Evolutionary conservation across 1,140 invertebrate genomes (phyloP), one percentile per base, ranked within the genome.

Genomic region (Cataglyphis hispanica): DNA sequence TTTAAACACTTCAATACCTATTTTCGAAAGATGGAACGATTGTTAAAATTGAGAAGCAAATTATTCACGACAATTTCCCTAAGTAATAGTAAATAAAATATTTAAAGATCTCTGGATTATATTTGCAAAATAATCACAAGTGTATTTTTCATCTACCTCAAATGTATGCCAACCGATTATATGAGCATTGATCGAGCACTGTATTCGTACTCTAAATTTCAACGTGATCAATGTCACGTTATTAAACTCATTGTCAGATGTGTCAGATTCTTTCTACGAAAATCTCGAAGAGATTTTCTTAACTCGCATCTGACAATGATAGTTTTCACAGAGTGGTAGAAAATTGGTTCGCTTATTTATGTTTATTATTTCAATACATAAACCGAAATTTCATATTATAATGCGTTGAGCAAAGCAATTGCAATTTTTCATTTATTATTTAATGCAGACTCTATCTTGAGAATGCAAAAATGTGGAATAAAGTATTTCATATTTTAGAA

Each of bases 241-340:
- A 74, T 27, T 46, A 13, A 70, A 81, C 3, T 19, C n/a, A n/a
- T n/a, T n/a, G n/a, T n/a, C 22, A 72, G 8, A 40, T 43, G 11
- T 37, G 25, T n/a, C n/a, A n/a, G n/a, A n/a, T n/a, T n/a, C n/a
- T n/a, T n/a, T n/a, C n/a, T n/a, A n/a, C n/a, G n/a, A n/a, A n/a
- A n/a, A n/a, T n/a, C n/a, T n/a, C n/a, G n/a, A n/a, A n/a, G n/a
- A n/a, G n/a, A n/a, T n/a, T n/a, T n/a, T n/a, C n/a, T n/a, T n/a
- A n/a, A n/a, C n/a, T n/a, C n/a, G n/a, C n/a, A n/a, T n/a, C n/a
- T n/a, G n/a, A n/a, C n/a, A n/a, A 46, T 27, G 16, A 2, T 19
- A 27, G n/a, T n/a, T 46, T 67, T 80, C 25, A 19, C n/a, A 7
- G 43, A 40, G n/a, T 58, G 25, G 53, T 25, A 80, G 37, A 81